Evolutionary conservation across 2,888 invertebrate species (phyloP).

Genomic region (Brachylomia viminalis): DNA sequence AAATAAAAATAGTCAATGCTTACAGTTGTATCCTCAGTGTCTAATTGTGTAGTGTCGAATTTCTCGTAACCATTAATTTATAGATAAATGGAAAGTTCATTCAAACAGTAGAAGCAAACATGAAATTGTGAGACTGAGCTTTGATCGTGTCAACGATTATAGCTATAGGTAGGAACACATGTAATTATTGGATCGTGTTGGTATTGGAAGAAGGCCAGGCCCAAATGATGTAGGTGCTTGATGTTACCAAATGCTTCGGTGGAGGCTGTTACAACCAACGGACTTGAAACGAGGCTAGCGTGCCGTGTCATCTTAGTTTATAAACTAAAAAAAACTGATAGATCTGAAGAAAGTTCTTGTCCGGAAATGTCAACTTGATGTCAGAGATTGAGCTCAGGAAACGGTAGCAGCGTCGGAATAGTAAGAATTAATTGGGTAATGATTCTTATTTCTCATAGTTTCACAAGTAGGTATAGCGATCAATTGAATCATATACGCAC

Average conservation of each 20-base stretch:
- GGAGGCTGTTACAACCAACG: slow-evolving; percentile 23
- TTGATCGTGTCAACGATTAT: slow-evolving; percentile 62
- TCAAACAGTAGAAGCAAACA: slow-evolving; percentile 41
- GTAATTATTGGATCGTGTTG: slow-evolving; percentile 31
- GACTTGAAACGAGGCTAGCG: neutral
- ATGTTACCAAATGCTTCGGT: slow-evolving; percentile 34
- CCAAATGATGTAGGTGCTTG: slow-evolving; percentile 27
- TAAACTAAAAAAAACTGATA: slow-evolving; percentile 20
- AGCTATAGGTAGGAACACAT: slow-evolving; percentile 54
- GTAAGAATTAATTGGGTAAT: neutral
- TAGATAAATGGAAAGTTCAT: slow-evolving; percentile 32
- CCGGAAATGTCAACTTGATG: neutral
- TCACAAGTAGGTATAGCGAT: slow-evolving; percentile 44
- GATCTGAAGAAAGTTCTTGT: slow-evolving; percentile 26
- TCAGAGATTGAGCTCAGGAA: slow-evolving; percentile 5
- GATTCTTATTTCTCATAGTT: neutral
- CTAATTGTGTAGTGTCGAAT: slow-evolving; percentile 30
- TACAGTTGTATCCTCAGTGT: slow-evolving; percentile 42
- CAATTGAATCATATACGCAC: slow-evolving; percentile 53
- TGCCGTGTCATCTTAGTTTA: slow-evolving; percentile 8
- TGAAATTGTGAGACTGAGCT: slow-evolving; percentile 67
- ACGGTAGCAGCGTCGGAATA: slow-evolving; percentile 13
- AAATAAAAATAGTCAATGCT: slow-evolving; percentile 46
- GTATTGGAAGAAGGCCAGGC: slow-evolving; percentile 36
- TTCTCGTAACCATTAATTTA: slow-evolving; percentile 24